phyloP scores from a whole-genome alignment of 2,888 invertebrate genomes.

The Ophion slaviceki region DNA sequence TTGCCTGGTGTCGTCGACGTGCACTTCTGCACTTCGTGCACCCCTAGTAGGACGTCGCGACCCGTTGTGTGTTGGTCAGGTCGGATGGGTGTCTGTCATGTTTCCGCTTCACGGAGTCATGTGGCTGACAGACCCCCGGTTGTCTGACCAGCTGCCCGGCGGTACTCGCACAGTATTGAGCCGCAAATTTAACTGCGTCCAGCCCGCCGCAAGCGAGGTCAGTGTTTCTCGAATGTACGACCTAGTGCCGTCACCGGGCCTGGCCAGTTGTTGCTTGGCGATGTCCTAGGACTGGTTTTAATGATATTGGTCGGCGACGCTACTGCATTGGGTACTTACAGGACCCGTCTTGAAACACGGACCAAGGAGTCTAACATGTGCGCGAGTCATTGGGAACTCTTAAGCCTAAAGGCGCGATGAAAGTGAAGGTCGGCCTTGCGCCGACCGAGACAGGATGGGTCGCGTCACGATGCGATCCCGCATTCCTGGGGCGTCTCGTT shows the following conservation, averaged over 20 bases:
- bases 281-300: no score
- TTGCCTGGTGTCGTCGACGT: slow-evolving; percentile 61
- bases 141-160: slow-evolving; percentile 76
- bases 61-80: slow-evolving; percentile 84
- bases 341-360: slow-evolving; percentile 92
- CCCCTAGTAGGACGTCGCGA: slow-evolving; percentile 85
- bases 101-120: slow-evolving; percentile 67
- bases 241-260: no score
- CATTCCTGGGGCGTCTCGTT: slow-evolving; percentile 85
- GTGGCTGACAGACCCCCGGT: slow-evolving; percentile 75
- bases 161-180: slow-evolving; percentile 72
- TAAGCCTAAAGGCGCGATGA: slow-evolving; percentile 87
- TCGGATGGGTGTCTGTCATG: slow-evolving; percentile 77
- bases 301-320: no score
- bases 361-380: slow-evolving; percentile 90
- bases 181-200: neutral
- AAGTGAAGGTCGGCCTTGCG: no score
- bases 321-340: slow-evolving; percentile 15
- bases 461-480: no score
- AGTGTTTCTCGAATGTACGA: no score
- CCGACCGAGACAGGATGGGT: no score
- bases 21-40: no score
- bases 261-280: no score
- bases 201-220: neutral
- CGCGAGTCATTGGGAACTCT: no score